Conservation (phyloP, 2,113 vertebrate species). For the Mormyrus iriodes region DNA sequence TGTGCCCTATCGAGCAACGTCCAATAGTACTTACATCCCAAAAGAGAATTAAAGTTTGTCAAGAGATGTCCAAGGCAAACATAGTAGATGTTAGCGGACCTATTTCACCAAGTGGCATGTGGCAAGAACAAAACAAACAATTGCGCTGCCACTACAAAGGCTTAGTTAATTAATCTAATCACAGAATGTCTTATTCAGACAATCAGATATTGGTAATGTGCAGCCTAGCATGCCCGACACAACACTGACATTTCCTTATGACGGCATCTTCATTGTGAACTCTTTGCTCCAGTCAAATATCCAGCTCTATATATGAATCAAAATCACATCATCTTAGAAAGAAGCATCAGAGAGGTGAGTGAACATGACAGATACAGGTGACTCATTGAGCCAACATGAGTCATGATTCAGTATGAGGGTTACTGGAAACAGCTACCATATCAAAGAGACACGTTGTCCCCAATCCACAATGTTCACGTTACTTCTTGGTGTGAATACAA, state of each 20-base stretch:
- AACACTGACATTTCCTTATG: not conserved
- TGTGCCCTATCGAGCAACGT: too few relatives aligned
- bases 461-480: not conserved
- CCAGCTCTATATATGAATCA: not conserved
- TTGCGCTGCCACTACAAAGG: not conserved
- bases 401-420: not conserved
- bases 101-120: not conserved
- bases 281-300: not conserved
- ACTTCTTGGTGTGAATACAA: not conserved
- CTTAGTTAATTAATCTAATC: not conserved
- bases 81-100: not conserved
- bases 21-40: too few relatives aligned
- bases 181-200: not conserved
- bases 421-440: not conserved
- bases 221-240: not conserved
- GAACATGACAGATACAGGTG: not conserved
- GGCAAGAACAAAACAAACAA: not conserved
- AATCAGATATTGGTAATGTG: not conserved
- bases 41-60: not conserved
- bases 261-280: not conserved
- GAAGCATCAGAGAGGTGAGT: not conserved
- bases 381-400: not conserved
- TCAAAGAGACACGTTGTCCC: not conserved
- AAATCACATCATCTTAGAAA: not conserved
- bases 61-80: not conserved